Evolutionary conservation across 2,888 invertebrate species (phyloP), one percentile per base, ranked within the genome.

Genomic region (Leucophenga maculata): DNA sequence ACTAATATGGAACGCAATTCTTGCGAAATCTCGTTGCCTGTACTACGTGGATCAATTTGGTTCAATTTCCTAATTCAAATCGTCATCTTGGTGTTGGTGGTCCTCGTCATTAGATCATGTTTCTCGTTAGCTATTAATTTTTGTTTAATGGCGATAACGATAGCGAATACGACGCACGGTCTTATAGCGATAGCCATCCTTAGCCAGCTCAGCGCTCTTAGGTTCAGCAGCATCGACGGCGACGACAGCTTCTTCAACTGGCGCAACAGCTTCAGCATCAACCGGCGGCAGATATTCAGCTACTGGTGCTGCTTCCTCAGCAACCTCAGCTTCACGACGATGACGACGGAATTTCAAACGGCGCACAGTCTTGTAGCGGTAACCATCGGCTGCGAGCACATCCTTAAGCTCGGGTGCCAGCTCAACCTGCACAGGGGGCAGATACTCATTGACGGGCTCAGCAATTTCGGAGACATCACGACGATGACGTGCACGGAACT

Each of bases 161-260:
- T 86, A 86, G 65, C 77, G 82, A 50, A 86, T 73, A 69, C 83
- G 80, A 66, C 87, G 87, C 57, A 87, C 79, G 59, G 87, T 86
- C 79, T 86, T 87, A 74, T 87, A 87, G 59, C 82, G 88, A 74
- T 87, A 87, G 4, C 88, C 87, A 74, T 87, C 87, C 72, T 79
- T 76, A 72, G 79, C 86, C 46, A 87, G 70, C 31, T 85, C 87
- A 62, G 87, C 86, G 60, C 82, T 86, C 67, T 81, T 78, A 39
- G 67, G 70, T 18, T 78, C 85, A 9, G 74, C 72, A 44, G 74
- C 73, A 52, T 75, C 82, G 2, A 74, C 50, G 70, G 77, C 82
- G 2, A 74, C 50, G 70, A 77, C 71, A 6, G 69, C 75, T 44
- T 78, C 79, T 8, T 69, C 78, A 1, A 72, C 69, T 6, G 69